These are phyloP conservation scores for Hetaerina americana DNA, from an alignment of 1,140 invertebrate species.

Conservation along the genomic window DNA sequence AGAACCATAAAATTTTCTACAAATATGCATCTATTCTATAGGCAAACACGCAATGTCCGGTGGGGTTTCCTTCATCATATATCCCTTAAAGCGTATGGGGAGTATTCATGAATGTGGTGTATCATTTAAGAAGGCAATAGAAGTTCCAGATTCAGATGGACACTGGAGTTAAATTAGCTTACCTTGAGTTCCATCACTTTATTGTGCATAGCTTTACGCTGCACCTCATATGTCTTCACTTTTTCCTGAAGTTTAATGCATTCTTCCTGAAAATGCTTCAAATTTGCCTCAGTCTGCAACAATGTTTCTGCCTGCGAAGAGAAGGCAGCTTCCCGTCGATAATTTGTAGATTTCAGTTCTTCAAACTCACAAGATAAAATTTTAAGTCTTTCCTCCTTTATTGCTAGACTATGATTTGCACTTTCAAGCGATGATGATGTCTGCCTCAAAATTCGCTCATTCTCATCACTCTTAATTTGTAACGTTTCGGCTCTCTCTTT, in stretches of 20 bases:
- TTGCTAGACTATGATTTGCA: background rate
- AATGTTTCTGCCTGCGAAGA: background rate
- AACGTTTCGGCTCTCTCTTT: background rate
- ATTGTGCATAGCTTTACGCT: background rate
- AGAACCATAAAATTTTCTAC: too few species aligned
- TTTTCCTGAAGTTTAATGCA: background rate
- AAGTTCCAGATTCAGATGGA: too few species aligned
- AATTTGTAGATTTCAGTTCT: background rate
- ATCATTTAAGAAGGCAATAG: too few species aligned
- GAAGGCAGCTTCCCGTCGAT: background rate
- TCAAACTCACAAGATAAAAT: background rate
- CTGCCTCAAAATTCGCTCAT: background rate
- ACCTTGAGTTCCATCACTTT: background rate
- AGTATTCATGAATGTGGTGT: too few species aligned
- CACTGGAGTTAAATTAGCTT: background rate
- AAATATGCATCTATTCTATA: too few species aligned
- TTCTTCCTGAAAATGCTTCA: background rate
- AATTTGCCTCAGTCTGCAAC: background rate
- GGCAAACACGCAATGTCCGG: too few species aligned
- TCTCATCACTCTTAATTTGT: background rate
- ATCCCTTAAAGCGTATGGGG: too few species aligned
- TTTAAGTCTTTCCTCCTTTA: background rate
- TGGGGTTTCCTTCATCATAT: too few species aligned
- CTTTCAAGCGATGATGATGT: background rate
- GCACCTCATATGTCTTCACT: background rate